Base-by-base conservation (phyloP, 2,888 invertebrate species). In the Amorpha juglandis region DNA sequence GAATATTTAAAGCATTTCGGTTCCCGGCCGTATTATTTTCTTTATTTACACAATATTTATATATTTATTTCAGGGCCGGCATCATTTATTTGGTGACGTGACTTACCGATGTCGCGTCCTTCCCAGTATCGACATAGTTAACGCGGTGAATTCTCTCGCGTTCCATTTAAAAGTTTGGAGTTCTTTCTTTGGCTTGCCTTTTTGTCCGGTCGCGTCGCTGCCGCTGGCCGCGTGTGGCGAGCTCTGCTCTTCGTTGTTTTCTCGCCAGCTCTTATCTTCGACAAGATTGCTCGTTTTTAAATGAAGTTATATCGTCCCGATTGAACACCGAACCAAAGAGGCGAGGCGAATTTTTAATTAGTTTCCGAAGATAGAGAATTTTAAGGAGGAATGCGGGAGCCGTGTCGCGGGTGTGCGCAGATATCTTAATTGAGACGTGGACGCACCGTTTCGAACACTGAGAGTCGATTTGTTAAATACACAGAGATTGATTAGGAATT, bases 1-100 rank as follows among this genome's bases (percentile, higher is more conserved):
- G 91, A 93, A 93, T 93, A 93, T 92, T 92, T 92, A 91, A 92
- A 92, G 89, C 91, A 91, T 93, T 93, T 91, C 84, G 91, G 90
- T 84, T 87, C 88, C 81, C 82, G 82, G 84, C 75, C 86, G 87
- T 84, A 88, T 90, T 91, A 91, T 92, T 92, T 91, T 90, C 80
- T 93, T 92, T 92, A 90, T 91, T 91, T 91, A 91, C 88, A 92
- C 91, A 91, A 90, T 92, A 92, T 92, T 89, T 91, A 91, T 91
- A 90, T 93, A 92, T 92, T 90, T 92, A 91, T 91, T 91, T 91
- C 86, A 84, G 86, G 80, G 80, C 80, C 84, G 77, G 87, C 84
- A 88, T 92, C 92, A 91, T 92, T 93, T 92, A 92, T 92, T 90
- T 84, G 89, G 90, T 91, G 91, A 92, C 91, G 92, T 92, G 92